Evolutionary conservation across 1,140 invertebrate genomes (phyloP).

Genomic region (Cydia pomonella): DNA sequence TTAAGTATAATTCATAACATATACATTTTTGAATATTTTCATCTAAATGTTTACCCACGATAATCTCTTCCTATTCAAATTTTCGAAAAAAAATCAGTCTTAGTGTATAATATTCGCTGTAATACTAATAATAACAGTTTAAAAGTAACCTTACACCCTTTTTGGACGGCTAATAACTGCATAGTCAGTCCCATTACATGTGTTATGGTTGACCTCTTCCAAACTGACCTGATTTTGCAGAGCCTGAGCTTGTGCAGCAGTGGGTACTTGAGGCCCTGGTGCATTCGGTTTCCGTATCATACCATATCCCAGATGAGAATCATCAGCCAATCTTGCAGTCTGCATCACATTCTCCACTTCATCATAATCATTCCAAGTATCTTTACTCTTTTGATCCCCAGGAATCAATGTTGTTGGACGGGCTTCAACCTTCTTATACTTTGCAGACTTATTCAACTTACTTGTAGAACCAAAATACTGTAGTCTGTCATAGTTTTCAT

Average conservation of each 20-base stretch:
- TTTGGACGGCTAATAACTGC: constrained; percentile 91
- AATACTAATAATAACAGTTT: constrained; percentile 22
- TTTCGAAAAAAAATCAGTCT: constrained; percentile 65
- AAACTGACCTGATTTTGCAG: constrained; percentile 72
- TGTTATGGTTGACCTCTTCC: constrained; percentile 83
- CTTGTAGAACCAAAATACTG: constrained; percentile 88
- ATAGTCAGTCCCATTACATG: constrained; percentile 88
- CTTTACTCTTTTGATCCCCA: constrained; percentile 69
- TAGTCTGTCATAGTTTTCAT: constrained; percentile 87
- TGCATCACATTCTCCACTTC: constrained; percentile 84
- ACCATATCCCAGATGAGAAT: constrained; percentile 89
- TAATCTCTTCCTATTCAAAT: constrained; percentile 18
- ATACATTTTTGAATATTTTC: neutral
- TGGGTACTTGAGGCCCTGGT: constrained; percentile 72
- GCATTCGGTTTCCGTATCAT: constrained; percentile 85
- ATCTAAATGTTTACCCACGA: neutral
- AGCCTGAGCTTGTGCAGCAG: constrained; percentile 68
- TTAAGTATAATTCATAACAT: neutral
- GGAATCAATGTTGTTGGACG: constrained; percentile 72
- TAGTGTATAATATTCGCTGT: constrained; percentile 49
- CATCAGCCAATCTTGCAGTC: constrained; percentile 85
- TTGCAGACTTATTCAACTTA: constrained; percentile 84
- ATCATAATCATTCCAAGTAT: constrained; percentile 85
- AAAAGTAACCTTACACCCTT: constrained; percentile 82
- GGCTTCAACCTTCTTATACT: constrained; percentile 85